phyloP scores from a whole-genome alignment of 2,888 invertebrate genomes.

The Cosmia pyralina region DNA sequence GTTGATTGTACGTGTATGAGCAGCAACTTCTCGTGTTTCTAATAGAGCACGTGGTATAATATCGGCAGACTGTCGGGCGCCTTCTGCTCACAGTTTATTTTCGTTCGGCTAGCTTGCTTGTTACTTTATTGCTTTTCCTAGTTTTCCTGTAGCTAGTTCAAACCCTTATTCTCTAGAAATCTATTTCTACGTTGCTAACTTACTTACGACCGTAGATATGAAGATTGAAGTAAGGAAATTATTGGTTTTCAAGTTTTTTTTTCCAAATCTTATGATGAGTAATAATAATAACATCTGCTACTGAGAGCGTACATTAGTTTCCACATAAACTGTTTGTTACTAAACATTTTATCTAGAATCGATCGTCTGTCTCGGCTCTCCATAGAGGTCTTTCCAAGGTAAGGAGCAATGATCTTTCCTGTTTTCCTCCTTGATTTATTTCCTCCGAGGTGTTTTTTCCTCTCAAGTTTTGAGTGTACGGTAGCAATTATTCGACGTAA shows the following conservation, averaged over 20 bases:
- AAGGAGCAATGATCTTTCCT: slow-evolving; percentile 42
- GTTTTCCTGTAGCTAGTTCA: slow-evolving; percentile 23
- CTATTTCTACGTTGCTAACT: slow-evolving; percentile 12
- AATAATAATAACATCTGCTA: slow-evolving; percentile 7
- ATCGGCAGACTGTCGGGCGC: slow-evolving; percentile 72
- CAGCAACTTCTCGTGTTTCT: slow-evolving; percentile 50
- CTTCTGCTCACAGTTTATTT: slow-evolving; percentile 61
- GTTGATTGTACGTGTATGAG: slow-evolving; percentile 13
- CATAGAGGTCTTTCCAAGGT: slow-evolving; percentile 37
- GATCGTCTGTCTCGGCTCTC: background rate
- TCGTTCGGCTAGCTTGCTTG: slow-evolving; percentile 23
- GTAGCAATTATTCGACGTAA: background rate
- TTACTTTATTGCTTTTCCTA: slow-evolving; percentile 41
- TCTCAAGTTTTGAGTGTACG: slow-evolving; percentile 1
- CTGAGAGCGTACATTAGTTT: background rate
- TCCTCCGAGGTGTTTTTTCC: slow-evolving; percentile 20
- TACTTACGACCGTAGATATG: background rate
- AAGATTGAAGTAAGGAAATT: background rate
- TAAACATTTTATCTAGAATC: slow-evolving; percentile 19
- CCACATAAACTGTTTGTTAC: slow-evolving; percentile 8
- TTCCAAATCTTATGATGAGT: background rate
- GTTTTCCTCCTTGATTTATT: slow-evolving; percentile 34
- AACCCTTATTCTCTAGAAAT: slow-evolving; percentile 17
- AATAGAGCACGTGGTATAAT: slow-evolving; percentile 63
- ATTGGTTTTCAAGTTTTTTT: background rate